Conservation (phyloP, 23 tunicate genomes). For the Halocynthia roretzi region DNA sequence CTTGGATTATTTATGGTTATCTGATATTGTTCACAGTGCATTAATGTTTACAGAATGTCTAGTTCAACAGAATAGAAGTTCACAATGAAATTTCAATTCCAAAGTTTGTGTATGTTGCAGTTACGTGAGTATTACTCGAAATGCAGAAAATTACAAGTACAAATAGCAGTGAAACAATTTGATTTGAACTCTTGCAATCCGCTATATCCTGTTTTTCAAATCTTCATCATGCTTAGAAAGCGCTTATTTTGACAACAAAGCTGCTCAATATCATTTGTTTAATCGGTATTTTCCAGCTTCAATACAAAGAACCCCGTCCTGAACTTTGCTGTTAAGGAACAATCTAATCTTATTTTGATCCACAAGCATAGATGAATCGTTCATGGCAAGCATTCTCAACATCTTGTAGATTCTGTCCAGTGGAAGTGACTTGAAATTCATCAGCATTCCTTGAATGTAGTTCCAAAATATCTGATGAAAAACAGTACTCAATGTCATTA, state of each 20-base stretch:
- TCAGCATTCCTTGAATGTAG: slow-evolving; percentile 82
- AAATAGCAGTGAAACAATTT: no score
- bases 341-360: slow-evolving; percentile 16
- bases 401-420: slow-evolving; percentile 81
- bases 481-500: background rate
- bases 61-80: no score
- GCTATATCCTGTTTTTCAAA: no score
- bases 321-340: slow-evolving; percentile 36
- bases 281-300: slow-evolving; percentile 58
- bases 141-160: no score
- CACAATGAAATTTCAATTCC: no score
- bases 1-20: no score
- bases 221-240: no score
- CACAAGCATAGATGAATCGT: slow-evolving; percentile 62
- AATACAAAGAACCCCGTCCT: slow-evolving; percentile 30
- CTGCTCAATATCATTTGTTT: slow-evolving; percentile 29
- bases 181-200: no score
- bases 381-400: slow-evolving; percentile 78
- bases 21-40: no score
- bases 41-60: no score
- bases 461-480: slow-evolving; percentile 60
- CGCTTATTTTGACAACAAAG: background rate
- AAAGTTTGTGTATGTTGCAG: no score
- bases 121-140: no score
- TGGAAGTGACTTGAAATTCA: slow-evolving; percentile 65